Percentiles rank a stretch among this genome's conserved stretches.
These are phyloP conservation scores for Drosophila prosaltans DNA, from an alignment of 1,140 invertebrate genomes.

Conservation along the genomic window DNA sequence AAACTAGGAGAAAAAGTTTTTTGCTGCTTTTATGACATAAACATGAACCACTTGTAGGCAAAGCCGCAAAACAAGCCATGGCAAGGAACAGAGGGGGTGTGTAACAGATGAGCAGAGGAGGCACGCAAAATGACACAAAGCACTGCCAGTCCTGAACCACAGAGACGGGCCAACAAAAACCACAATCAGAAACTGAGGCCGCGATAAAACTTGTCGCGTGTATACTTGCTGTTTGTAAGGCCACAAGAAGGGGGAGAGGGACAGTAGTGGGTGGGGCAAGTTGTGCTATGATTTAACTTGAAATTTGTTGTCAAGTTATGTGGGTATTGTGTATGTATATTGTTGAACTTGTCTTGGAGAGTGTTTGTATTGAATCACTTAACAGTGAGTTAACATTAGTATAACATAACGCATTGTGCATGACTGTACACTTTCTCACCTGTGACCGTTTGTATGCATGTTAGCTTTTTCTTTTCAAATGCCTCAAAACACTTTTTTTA, in stretches of 20 bases:
- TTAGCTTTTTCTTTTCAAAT: conserved; percentile 33
- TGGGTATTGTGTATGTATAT: not conserved
- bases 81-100: conserved; percentile 35
- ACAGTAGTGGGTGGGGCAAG: conserved; percentile 15
- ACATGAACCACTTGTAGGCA: conserved; percentile 75
- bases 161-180: conserved; percentile 27
- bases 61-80: conserved; percentile 51
- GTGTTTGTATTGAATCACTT: not conserved
- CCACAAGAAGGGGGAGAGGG: conserved; percentile 7
- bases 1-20: conserved; percentile 59
- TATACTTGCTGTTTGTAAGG: not conserved
- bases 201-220: conserved; percentile 67
- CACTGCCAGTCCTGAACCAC: conserved; percentile 32
- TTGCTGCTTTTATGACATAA: conserved; percentile 75
- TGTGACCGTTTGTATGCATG: conserved; percentile 41
- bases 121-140: conserved; percentile 70
- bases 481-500: conserved; percentile 34
- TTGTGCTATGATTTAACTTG: conserved; percentile 10
- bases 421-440: not conserved
- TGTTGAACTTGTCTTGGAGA: not conserved
- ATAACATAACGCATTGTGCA: conserved; percentile 6
- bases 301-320: conserved; percentile 20
- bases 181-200: conserved; percentile 62
- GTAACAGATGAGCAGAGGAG: conserved; percentile 37
- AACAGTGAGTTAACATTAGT: conserved; percentile 1